These are phyloP conservation scores for Antheraea mylitta DNA, from an alignment of 1,140 invertebrate genomes.

Conservation along the genomic window DNA sequence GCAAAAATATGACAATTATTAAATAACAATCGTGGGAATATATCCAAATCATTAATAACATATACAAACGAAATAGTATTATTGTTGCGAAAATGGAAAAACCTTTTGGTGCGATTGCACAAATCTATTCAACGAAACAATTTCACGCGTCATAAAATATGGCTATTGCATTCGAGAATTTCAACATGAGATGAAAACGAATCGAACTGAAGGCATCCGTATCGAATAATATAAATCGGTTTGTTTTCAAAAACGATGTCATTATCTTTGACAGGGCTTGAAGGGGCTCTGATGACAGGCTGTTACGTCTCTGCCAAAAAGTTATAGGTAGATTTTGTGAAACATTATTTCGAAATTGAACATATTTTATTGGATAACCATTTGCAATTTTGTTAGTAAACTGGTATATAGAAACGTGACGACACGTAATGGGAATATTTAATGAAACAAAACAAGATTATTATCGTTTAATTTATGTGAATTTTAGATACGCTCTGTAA, in stretches of 20 bases:
- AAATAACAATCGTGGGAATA: constrained; percentile 32
- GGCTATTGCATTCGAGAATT: constrained; percentile 48
- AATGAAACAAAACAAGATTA: not conserved
- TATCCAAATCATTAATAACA: constrained; percentile 59
- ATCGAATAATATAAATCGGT: constrained; percentile 71
- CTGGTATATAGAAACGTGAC: not conserved
- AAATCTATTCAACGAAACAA: constrained; percentile 60
- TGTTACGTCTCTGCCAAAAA: constrained; percentile 27
- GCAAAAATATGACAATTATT: constrained; percentile 6
- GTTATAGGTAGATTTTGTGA: constrained; percentile 6
- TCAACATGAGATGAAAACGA: constrained; percentile 50
- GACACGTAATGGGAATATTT: not conserved
- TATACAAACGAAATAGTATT: constrained; percentile 62
- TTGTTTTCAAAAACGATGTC: constrained; percentile 60
- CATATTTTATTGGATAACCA: not conserved
- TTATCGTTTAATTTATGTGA: not conserved
- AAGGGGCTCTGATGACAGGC: constrained; percentile 40
- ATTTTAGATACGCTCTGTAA: no score
- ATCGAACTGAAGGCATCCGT: constrained; percentile 53
- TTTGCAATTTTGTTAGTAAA: not conserved
- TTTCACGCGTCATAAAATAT: constrained; percentile 73
- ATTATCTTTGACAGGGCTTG: constrained; percentile 51
- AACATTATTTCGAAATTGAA: not conserved
- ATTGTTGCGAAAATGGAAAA: constrained; percentile 71
- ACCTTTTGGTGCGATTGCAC: constrained; percentile 31